Base-by-base conservation (phyloP, 2,113 vertebrate genomes). In the Alces alces region DNA sequence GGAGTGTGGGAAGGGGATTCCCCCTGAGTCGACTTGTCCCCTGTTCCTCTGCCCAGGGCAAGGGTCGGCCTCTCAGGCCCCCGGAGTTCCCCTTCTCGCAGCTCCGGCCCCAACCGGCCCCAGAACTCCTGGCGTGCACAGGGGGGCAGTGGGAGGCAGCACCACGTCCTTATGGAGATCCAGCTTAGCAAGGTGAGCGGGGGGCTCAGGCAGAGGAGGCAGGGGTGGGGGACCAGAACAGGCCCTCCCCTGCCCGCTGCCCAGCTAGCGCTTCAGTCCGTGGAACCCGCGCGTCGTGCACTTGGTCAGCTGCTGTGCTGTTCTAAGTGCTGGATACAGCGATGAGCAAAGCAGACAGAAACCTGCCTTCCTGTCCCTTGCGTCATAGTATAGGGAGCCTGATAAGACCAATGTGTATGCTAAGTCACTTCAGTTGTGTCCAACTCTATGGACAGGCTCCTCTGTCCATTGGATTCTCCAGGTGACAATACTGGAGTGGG, bases 41-140 rank as follows among this genome's bases (percentile, higher is more conserved):
- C 8, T 36, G 1, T 80, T 30, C 10, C 23, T 25, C 47, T 61
- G 36, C 66, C 58, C 89, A 99, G 98, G 87, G 23, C 98, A 7
- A 98, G 98, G 97, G 92, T 73, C 1, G 89, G 95, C 89, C 95
- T 98, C 52, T 6, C 89, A 1, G 99, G 99, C 23, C 96, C 98
- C 60, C 98, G 99, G 70, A 98, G 98, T 36, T 99, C 99, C 15
- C 99, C 99, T 0, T 99, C 99, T 58, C 99, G 99, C 58, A 98
- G 98, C 1, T 98, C 97, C 0, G 96, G 98, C 36, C 98, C 99
- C 93, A 99, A 99, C 25, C 99, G 99, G 73, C 99, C 99, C 2
- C 99, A 99, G 98, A 99, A 99, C 98, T 99, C 99, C 0, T 99
- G 99, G 99, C 99, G 99, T 14, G 99, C 98, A 16, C 99, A 99